These are phyloP conservation scores for Brenthis ino DNA, from an alignment of 2,888 invertebrate species.

Conservation along the genomic window DNA sequence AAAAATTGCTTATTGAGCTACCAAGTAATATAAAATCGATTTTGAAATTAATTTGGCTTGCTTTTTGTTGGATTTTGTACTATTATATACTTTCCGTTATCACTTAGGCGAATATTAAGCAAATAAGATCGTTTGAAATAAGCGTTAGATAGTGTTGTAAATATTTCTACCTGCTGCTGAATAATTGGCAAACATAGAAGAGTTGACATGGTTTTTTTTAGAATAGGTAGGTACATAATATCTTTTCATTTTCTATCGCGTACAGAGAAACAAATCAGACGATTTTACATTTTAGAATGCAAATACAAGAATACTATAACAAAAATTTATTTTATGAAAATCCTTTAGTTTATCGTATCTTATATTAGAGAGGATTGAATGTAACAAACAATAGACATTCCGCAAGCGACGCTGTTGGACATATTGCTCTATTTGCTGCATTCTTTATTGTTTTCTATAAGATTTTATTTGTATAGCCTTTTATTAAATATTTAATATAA, in stretches of 20 bases:
- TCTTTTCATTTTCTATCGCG: background rate
- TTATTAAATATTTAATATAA: slow-evolving; percentile 11
- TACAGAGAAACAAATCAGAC: background rate
- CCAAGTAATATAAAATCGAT: too few species aligned
- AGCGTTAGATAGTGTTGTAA: background rate
- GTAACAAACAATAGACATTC: slow-evolving; percentile 13
- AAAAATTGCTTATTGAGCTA: too few species aligned
- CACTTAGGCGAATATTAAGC: too few species aligned
- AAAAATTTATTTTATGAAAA: background rate
- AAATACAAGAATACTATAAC: background rate
- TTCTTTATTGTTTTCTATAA: slow-evolving; percentile 4
- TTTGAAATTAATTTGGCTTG: too few species aligned
- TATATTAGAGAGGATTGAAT: slow-evolving; percentile 2
- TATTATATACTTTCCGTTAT: too few species aligned
- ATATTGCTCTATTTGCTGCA: slow-evolving; percentile 12
- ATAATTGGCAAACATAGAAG: slow-evolving; percentile 1
- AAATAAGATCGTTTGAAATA: too few species aligned
- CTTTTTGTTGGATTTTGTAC: too few species aligned
- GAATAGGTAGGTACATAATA: background rate
- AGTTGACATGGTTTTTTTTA: slow-evolving; percentile 4
- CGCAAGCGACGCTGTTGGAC: slow-evolving; percentile 8
- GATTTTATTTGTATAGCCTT: slow-evolving; percentile 13
- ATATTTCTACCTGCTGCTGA: slow-evolving; percentile 10
- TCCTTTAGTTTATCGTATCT: background rate
- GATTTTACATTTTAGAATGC: background rate